Percentiles rank a stretch among this genome's conserved stretches.
These are phyloP conservation scores for Uloborus plumipes DNA, from an alignment of 2,888 invertebrate genomes.

Conservation along the genomic window DNA sequence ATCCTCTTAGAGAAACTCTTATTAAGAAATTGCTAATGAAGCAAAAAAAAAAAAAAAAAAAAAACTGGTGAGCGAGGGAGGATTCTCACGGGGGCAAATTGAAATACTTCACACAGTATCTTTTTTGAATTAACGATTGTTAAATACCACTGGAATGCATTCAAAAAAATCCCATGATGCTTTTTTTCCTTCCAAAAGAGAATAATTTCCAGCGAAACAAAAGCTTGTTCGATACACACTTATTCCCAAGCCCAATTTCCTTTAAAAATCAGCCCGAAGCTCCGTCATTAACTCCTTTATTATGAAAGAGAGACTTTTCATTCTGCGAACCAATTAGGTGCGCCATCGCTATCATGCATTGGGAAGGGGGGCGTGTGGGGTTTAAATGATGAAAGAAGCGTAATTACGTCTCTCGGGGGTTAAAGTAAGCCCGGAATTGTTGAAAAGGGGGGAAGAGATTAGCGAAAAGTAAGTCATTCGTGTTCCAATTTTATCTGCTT, in stretches of 20 bases:
- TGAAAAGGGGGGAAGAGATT: conserved; percentile 26
- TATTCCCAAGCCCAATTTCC: not conserved
- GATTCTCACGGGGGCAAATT: too few relatives aligned
- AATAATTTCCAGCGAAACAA: not conserved
- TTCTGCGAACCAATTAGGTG: conserved; percentile 38
- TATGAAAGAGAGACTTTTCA: conserved; percentile 31
- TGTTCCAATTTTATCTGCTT: conserved; percentile 10
- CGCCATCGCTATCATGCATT: conserved; percentile 1
- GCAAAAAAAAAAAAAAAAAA: too few relatives aligned
- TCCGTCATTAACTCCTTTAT: conserved; percentile 47
- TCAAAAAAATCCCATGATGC: too few relatives aligned
- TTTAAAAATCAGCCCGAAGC: conserved; percentile 7
- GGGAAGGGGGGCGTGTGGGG: conserved; percentile 1
- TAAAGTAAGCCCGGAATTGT: not conserved
- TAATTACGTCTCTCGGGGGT: conserved; percentile 41
- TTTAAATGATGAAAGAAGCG: conserved; percentile 40
- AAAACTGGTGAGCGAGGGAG: too few relatives aligned
- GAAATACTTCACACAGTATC: too few relatives aligned
- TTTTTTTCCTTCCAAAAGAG: too few relatives aligned
- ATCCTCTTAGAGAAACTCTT: too few relatives aligned
- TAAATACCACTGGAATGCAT: too few relatives aligned
- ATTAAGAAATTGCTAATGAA: too few relatives aligned
- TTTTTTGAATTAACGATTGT: too few relatives aligned
- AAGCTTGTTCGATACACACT: not conserved
- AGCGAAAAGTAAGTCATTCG: conserved; percentile 30